Percentiles rank a stretch among this genome's conserved stretches.
Evolutionary conservation across 2,797 vertebrate species (phyloP).

Genomic region (Parambassis ranga): DNA sequence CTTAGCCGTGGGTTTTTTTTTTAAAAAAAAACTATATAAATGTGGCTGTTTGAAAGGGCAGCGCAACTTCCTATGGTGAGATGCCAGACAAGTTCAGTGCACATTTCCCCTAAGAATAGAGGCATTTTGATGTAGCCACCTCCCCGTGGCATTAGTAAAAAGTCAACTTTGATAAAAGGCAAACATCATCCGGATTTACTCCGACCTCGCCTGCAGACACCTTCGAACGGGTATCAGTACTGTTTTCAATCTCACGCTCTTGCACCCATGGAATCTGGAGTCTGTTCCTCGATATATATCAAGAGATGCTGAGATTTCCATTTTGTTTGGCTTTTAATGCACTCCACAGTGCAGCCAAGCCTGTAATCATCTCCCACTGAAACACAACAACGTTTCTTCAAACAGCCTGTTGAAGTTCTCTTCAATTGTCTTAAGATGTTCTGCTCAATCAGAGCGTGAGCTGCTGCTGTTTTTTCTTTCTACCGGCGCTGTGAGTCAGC

Average conservation of each 20-base stretch:
- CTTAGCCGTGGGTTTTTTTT: constrained; percentile 36
- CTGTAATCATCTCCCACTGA: constrained; percentile 51
- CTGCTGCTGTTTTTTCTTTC: constrained; percentile 27
- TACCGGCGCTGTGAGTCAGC: neutral
- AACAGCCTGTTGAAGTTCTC: constrained; percentile 32
- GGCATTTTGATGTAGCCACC: constrained; percentile 60
- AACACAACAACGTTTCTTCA: constrained; percentile 41
- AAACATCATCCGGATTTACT: constrained; percentile 53
- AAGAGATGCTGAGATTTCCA: constrained; percentile 40
- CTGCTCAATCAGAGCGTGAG: constrained; percentile 32
- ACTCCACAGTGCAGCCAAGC: constrained; percentile 46
- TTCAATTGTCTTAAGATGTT: constrained; percentile 26
- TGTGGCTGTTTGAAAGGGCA: constrained; percentile 57
- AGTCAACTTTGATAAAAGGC: constrained; percentile 74
- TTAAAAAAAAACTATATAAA: constrained; percentile 44
- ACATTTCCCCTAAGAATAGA: constrained; percentile 64
- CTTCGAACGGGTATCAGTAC: constrained; percentile 23
- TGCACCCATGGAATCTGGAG: constrained; percentile 31
- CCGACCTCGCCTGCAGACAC: constrained; percentile 46
- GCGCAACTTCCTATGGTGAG: constrained; percentile 35
- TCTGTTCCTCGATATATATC: constrained; percentile 33
- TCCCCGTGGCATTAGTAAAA: constrained; percentile 67
- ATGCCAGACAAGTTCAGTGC: constrained; percentile 62
- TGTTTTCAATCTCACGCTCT: constrained; percentile 59
- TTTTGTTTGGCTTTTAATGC: constrained; percentile 46